Percentiles rank a stretch among this genome's conserved stretches.
Conservation (phyloP, 2,113 vertebrate species). For the Oreochromis aureus region DNA sequence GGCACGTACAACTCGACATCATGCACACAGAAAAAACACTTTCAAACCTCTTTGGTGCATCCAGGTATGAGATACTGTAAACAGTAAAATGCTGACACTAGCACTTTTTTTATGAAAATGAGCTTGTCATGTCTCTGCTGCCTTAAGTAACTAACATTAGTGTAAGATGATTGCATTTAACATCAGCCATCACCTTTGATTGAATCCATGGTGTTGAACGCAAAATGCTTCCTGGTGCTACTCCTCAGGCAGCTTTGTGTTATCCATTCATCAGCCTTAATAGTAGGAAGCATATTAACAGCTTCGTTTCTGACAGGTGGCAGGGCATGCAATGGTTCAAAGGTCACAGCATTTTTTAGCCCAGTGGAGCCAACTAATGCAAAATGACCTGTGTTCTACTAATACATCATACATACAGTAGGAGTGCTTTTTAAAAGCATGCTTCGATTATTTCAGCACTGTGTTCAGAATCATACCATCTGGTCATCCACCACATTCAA, state of each 20-base stretch:
- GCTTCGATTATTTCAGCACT: neutral
- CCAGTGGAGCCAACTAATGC: neutral
- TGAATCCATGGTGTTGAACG: neutral
- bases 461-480: neutral
- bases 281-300: neutral
- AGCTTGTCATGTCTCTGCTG: neutral
- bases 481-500: conserved; percentile 10
- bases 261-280: neutral
- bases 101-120: neutral
- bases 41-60: neutral
- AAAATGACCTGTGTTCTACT: neutral
- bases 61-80: neutral
- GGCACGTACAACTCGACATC: conserved; percentile 17
- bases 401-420: neutral
- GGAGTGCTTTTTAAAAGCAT: neutral
- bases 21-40: neutral
- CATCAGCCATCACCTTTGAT: neutral
- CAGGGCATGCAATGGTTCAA: neutral
- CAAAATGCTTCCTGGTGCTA: neutral
- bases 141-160: neutral
- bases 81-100: neutral
- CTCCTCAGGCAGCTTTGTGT: neutral
- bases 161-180: neutral
- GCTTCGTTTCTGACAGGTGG: neutral
- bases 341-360: neutral